Evolutionary conservation across 2,113 vertebrate species (phyloP).

Genomic region (Bostrychus sinensis): DNA sequence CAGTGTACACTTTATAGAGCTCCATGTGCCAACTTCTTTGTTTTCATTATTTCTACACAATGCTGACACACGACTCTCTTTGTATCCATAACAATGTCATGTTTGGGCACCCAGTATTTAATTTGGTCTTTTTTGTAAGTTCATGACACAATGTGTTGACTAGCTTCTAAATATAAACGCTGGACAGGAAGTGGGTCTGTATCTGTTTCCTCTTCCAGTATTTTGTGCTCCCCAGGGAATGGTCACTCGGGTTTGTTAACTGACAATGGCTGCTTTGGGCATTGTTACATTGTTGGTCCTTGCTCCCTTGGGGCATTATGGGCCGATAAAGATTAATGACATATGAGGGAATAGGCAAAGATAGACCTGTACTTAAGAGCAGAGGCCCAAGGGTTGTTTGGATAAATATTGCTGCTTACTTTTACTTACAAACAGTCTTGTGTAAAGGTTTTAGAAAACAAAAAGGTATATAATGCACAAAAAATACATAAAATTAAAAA

Average conservation of each 20-base stretch:
- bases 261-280: slow-evolving; percentile 71
- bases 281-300: slow-evolving; percentile 72
- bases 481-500: no score
- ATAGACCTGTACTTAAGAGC: not conserved
- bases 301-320: slow-evolving; percentile 36
- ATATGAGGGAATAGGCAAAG: slow-evolving; percentile 37
- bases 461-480: no score
- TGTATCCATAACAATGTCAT: slow-evolving; percentile 50
- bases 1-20: not conserved
- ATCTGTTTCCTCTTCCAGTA: slow-evolving; percentile 73
- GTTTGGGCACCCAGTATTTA: slow-evolving; percentile 5
- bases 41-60: slow-evolving; percentile 24
- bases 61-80: slow-evolving; percentile 18
- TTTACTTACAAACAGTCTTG: no score
- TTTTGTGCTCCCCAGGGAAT: slow-evolving; percentile 59
- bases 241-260: slow-evolving; percentile 58
- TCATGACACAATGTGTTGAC: slow-evolving; percentile 32
- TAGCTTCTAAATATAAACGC: slow-evolving; percentile 63
- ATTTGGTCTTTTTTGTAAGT: slow-evolving; percentile 32
- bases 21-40: slow-evolving; percentile 19
- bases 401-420: no score
- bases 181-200: slow-evolving; percentile 65
- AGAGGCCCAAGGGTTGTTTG: not conserved
- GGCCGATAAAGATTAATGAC: slow-evolving; percentile 44
- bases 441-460: no score